phyloP scores from a whole-genome alignment of 1,140 invertebrate species.

The Doryteuthis pealeii region DNA sequence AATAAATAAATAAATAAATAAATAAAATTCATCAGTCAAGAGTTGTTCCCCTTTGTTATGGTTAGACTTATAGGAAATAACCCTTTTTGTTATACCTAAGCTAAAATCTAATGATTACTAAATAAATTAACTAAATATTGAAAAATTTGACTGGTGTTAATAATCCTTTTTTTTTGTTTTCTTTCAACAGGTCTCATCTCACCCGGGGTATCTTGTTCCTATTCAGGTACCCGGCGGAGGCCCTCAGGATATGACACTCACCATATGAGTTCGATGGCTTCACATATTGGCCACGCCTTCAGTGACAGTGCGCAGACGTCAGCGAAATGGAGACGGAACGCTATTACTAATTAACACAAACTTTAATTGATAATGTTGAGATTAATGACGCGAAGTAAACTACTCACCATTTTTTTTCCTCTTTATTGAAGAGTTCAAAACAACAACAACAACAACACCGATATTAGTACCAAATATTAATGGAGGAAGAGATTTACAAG shows the following conservation, averaged over 20 bases:
- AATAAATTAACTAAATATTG: too few species aligned
- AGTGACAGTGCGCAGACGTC: slow-evolving; percentile 67
- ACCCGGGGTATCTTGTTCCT: slow-evolving; percentile 92
- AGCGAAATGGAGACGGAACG: neutral
- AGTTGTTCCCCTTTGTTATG: too few species aligned
- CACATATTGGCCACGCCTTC: slow-evolving; percentile 95
- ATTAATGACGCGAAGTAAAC: neutral
- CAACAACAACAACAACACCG: neutral
- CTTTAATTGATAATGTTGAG: slow-evolving; percentile 1
- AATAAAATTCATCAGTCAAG: too few species aligned
- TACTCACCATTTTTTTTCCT: neutral
- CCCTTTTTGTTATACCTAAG: too few species aligned
- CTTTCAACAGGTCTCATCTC: slow-evolving; percentile 88
- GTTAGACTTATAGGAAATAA: too few species aligned
- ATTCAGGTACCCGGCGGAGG: slow-evolving; percentile 93
- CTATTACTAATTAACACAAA: neutral
- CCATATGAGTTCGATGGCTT: slow-evolving; percentile 66
- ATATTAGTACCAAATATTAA: too few species aligned
- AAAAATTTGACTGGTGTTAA: too few species aligned
- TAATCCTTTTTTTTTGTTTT: slow-evolving; percentile 6
- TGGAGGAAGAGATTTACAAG: too few species aligned
- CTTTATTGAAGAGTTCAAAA: neutral
- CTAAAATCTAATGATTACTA: too few species aligned
- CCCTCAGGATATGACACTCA: slow-evolving; percentile 66
- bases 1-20: too few species aligned